phyloP scores from a whole-genome alignment of 23 tunicate genomes.

The Halocynthia aurantium region DNA sequence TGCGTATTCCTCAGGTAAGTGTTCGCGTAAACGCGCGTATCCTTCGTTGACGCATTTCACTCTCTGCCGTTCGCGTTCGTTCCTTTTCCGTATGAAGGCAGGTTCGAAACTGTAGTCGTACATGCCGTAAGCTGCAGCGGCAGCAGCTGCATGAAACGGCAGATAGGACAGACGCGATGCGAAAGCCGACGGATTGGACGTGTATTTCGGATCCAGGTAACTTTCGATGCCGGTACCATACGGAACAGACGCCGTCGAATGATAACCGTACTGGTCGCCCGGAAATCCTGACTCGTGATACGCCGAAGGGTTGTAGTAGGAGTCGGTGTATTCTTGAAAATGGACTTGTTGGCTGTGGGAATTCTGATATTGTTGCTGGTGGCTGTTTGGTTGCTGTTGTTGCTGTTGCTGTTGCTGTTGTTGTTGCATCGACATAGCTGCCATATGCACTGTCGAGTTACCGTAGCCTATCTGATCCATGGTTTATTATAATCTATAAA shows the following conservation, averaged over 20 bases:
- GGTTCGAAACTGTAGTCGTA: conserved; percentile 86
- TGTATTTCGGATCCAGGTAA: conserved; percentile 84
- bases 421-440: conserved; percentile 10
- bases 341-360: conserved; percentile 11
- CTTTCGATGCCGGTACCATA: conserved; percentile 77
- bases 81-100: conserved; percentile 86
- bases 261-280: conserved; percentile 25
- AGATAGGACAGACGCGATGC: conserved; percentile 73
- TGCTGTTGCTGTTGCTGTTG: conserved; percentile 10
- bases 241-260: conserved; percentile 31
- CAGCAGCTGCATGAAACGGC: conserved; percentile 50
- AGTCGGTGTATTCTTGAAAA: conserved; percentile 17
- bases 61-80: conserved; percentile 84
- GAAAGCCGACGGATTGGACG: conserved; percentile 70
- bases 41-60: conserved; percentile 98
- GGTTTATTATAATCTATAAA: neutral
- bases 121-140: conserved; percentile 51
- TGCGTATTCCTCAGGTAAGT: conserved; percentile 78
- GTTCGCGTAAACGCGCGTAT: conserved; percentile 75
- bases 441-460: conserved; percentile 8
- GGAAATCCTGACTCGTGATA: conserved; percentile 22
- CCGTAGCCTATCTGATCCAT: conserved; percentile 7
- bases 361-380: conserved; percentile 10
- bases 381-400: neutral
- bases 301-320: conserved; percentile 37